These are phyloP conservation scores for Phyllopteryx taeniolatus DNA, from an alignment of 2,113 vertebrate genomes.

Conservation along the genomic window DNA sequence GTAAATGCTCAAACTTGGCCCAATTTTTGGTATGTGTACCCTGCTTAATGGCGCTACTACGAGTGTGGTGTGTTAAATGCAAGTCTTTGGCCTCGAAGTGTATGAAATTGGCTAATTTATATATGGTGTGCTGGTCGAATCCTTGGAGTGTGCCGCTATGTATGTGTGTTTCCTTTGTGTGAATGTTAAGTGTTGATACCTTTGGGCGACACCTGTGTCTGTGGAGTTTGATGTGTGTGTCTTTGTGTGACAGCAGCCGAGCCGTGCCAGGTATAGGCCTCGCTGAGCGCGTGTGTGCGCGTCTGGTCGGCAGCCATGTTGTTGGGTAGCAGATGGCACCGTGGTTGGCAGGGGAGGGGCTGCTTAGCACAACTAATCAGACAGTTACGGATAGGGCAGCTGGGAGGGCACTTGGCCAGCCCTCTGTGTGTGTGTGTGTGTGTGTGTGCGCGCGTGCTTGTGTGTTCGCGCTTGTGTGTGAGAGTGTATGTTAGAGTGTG, in stretches of 20 bases:
- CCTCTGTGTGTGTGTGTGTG: slow-evolving; percentile 71
- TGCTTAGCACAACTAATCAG: slow-evolving; percentile 99
- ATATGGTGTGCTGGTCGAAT: neutral
- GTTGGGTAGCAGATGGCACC: slow-evolving; percentile 97
- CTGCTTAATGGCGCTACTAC: neutral
- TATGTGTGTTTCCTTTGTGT: slow-evolving; percentile 34
- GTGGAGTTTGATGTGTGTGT: slow-evolving; percentile 63
- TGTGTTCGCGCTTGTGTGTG: slow-evolving; percentile 47
- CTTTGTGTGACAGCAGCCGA: slow-evolving; percentile 57
- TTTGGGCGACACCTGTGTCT: slow-evolving; percentile 69
- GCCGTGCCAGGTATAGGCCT: slow-evolving; percentile 70
- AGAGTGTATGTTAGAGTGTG: slow-evolving; percentile 61
- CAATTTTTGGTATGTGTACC: no score
- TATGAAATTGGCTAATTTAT: neutral
- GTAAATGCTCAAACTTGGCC: neutral
- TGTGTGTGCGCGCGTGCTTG: slow-evolving; percentile 25
- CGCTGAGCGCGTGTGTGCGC: slow-evolving; percentile 27
- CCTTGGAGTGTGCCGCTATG: neutral
- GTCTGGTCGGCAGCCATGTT: slow-evolving; percentile 97
- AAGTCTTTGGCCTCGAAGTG: neutral
- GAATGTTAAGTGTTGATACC: slow-evolving; percentile 65
- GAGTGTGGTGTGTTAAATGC: neutral
- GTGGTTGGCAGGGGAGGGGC: slow-evolving; percentile 99
- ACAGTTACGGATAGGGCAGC: slow-evolving; percentile 99
- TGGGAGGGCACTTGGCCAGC: slow-evolving; percentile 97